These are phyloP conservation scores for Erpobdella octoculata DNA, from an alignment of 2,888 invertebrate genomes.

Conservation along the genomic window DNA sequence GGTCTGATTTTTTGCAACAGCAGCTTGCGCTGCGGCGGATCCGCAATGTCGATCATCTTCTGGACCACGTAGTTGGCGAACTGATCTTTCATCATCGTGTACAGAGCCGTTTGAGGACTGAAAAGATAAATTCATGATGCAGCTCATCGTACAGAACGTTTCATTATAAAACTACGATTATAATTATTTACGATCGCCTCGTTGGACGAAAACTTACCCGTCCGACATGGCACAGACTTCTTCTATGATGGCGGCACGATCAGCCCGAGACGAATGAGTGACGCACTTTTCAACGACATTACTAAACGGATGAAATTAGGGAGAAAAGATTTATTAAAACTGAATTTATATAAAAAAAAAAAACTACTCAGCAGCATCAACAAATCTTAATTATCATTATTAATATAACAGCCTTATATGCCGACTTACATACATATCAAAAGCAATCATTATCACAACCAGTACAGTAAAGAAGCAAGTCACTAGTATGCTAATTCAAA, in stretches of 20 bases:
- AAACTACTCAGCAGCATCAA: background rate
- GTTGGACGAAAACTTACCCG: conserved; percentile 39
- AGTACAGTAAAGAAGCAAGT: no score
- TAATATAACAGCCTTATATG: no score
- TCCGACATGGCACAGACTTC: conserved; percentile 67
- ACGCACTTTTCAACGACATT: conserved; percentile 99
- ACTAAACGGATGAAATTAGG: conserved; percentile 60
- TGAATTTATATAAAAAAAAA: background rate
- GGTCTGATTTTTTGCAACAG: conserved; percentile 94
- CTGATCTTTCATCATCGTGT: conserved; percentile 87
- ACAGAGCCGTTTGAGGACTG: conserved; percentile 51
- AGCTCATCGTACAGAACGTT: background rate
- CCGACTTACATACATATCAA: no score
- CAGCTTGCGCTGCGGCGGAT: conserved; percentile 91
- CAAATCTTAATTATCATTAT: no score
- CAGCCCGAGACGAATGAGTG: conserved; percentile 84
- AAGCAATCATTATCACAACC: no score
- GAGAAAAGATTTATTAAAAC: background rate
- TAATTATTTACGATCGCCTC: background rate
- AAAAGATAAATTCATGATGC: background rate
- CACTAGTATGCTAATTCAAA: no score
- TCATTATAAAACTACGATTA: background rate
- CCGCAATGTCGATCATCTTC: conserved; percentile 99
- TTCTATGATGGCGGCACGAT: conserved; percentile 87
- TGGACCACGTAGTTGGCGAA: conserved; percentile 99